Conservation (phyloP, 2,113 vertebrate species). For the Dunckerocampus dactyliophorus region DNA sequence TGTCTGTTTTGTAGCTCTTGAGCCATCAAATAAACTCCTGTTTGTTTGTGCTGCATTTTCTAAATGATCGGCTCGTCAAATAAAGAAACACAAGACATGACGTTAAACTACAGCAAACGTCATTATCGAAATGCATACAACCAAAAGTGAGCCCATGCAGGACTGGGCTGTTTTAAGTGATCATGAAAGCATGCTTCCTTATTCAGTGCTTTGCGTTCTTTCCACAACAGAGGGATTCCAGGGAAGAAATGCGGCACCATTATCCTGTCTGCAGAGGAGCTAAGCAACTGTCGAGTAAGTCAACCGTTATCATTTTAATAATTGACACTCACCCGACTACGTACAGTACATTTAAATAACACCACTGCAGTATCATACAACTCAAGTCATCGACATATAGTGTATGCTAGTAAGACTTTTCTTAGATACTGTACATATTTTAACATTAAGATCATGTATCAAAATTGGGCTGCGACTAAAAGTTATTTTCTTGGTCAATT, state of each 20-base stretch:
- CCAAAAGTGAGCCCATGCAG: no score
- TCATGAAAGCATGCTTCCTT: neutral
- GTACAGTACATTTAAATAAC: neutral
- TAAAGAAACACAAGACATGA: no score
- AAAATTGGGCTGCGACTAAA: no score
- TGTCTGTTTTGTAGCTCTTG: neutral
- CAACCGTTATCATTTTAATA: neutral
- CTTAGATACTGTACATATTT: no score
- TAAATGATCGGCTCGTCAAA: no score
- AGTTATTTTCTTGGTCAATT: no score
- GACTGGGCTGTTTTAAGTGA: neutral
- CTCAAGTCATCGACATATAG: no score
- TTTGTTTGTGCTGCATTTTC: neutral
- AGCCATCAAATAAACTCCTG: neutral
- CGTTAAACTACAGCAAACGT: no score
- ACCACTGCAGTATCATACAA: neutral
- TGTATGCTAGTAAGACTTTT: no score
- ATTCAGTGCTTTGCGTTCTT: neutral
- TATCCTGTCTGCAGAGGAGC: conserved; percentile 71
- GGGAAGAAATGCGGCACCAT: conserved; percentile 75
- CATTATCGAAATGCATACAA: no score
- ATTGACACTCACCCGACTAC: neutral
- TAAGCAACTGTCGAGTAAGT: conserved; percentile 77
- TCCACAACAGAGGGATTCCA: conserved; percentile 65
- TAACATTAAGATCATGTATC: no score